Evolutionary conservation across 2,113 vertebrate species (phyloP).

Genomic region (Danio rerio): DNA sequence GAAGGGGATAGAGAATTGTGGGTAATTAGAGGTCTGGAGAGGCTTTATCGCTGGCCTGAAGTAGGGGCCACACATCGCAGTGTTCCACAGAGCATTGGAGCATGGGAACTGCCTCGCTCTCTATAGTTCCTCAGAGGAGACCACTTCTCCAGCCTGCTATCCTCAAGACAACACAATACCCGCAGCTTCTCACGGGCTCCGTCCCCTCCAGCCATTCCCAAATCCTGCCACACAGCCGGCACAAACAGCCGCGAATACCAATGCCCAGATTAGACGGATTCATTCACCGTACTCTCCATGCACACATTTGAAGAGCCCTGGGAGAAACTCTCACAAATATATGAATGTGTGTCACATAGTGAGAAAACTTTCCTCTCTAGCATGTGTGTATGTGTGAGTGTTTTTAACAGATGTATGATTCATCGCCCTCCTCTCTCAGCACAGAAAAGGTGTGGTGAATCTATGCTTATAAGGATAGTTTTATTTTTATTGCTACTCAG

Average conservation of each 20-base stretch:
- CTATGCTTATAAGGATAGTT: constrained; percentile 35
- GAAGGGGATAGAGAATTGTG: constrained; percentile 34
- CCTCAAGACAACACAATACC: constrained; percentile 45
- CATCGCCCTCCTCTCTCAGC: constrained; percentile 37
- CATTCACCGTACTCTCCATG: constrained; percentile 49
- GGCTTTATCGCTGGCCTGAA: constrained; percentile 48
- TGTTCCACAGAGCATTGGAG: constrained; percentile 44
- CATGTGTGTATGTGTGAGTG: constrained; percentile 19
- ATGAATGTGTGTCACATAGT: constrained; percentile 46
- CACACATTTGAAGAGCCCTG: constrained; percentile 52
- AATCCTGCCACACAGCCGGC: constrained; percentile 51
- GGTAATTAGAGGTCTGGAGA: constrained; percentile 47
- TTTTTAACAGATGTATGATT: constrained; percentile 51
- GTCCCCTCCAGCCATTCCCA: constrained; percentile 46
- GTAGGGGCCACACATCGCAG: constrained; percentile 50
- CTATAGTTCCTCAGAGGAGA: constrained; percentile 51
- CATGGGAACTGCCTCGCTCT: constrained; percentile 57
- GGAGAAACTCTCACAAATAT: constrained; percentile 51
- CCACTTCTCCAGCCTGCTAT: constrained; percentile 54
- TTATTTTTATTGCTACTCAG: background rate
- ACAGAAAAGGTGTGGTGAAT: constrained; percentile 28
- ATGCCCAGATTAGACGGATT: constrained; percentile 59
- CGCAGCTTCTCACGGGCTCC: constrained; percentile 47
- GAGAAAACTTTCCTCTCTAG: constrained; percentile 36
- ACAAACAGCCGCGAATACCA: constrained; percentile 53